A percentile compares a stretch with the other conserved stretches of the same genome.
Conservation (phyloP, 2,113 vertebrate genomes). For the Antechinus stuartii region DNA sequence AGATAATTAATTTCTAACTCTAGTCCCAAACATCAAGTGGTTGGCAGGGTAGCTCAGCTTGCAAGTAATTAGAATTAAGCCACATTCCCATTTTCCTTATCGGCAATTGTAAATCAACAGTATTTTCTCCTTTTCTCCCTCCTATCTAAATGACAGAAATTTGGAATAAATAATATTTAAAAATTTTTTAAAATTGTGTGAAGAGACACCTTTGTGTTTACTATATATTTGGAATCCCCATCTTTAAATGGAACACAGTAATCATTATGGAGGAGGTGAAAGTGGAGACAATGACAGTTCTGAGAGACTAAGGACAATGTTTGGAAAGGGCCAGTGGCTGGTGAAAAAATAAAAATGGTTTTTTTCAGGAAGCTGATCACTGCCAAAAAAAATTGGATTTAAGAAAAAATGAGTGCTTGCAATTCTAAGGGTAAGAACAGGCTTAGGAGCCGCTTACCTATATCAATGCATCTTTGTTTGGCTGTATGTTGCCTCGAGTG, state of each 20-base stretch:
- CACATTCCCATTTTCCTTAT: constrained; percentile 65
- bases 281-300: constrained; percentile 36
- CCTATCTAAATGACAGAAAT: background rate
- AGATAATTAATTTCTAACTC: constrained; percentile 68
- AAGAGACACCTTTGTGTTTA: background rate
- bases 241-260: background rate
- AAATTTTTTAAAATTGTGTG: background rate
- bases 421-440: background rate
- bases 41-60: constrained; percentile 37
- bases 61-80: constrained; percentile 63
- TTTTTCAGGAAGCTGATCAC: constrained; percentile 69
- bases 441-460: constrained; percentile 86
- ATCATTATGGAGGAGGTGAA: constrained; percentile 23
- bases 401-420: constrained; percentile 58
- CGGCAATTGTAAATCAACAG: constrained; percentile 63
- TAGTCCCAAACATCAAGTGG: constrained; percentile 66
- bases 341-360: constrained; percentile 47
- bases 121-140: background rate
- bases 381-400: constrained; percentile 75
- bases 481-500: constrained; percentile 98
- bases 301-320: constrained; percentile 56
- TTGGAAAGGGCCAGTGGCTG: constrained; percentile 55
- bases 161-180: background rate
- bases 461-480: constrained; percentile 98
- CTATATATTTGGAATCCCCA: background rate